Base-by-base conservation (phyloP, 2,888 invertebrate genomes). In the Ormyrus thymus region DNA sequence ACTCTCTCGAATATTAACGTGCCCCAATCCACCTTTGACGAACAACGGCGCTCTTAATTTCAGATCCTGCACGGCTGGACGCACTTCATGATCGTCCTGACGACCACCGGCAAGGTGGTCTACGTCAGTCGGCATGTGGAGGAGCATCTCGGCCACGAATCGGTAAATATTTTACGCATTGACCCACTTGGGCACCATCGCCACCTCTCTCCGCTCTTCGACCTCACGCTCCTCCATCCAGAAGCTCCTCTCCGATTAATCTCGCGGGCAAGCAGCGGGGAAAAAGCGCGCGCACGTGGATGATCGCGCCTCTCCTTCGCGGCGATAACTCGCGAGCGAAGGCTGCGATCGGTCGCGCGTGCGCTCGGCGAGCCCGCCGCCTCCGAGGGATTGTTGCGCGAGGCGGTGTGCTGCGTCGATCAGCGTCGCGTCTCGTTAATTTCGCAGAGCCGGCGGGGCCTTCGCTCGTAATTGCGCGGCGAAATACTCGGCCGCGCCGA, bases 41-140 rank as follows among this genome's bases (percentile, higher is more conserved):
- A 10, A 53, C 51, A 71, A 56, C 46, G 13, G 9, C 10, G 7
- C 4, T 75, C 53, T 11, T 80, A 62, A 56, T 86, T 83, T 87
- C 93, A 92, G 89, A 91, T 91, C 78, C 84, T 91, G 29, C 29
- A 29, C 29, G 78, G 88, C 92, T 74, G 91, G 90, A 58, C 95
- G 83, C 96, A 96, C 53, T 96, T 97, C 87, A 92, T 97, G 90
- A 90, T 97, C 81, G 94, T 96, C 29, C 91, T 96, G 51, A 95
- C 96, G 29, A 93, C 95, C 80, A 92, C 93, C 76, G 97, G 97
- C 15, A 95, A 96, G 89, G 95, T 98, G 85, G 93, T 97, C 81
- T 95, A 95, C 87, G 94, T 97, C 51, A 97, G 97, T 50, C 94
- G 95, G 72, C 95, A 95, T 84, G 93, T 97, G 48, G 96, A 97